Evolutionary conservation across 2,888 invertebrate species (phyloP).

Genomic region (Chrysina gloriosa): DNA sequence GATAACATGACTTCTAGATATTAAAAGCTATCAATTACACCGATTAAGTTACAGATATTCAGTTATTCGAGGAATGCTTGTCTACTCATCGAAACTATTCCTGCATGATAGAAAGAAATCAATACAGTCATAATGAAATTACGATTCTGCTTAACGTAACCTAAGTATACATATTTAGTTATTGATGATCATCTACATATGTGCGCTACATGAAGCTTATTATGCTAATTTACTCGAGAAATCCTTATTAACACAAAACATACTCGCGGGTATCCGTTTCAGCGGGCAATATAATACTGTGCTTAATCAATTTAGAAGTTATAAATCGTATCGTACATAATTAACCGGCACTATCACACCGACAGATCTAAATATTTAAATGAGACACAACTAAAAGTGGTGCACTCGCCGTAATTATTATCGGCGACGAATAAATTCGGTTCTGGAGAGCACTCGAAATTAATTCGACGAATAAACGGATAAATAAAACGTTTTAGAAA

Average conservation of each 20-base stretch:
- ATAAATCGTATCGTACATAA: conserved; percentile 33
- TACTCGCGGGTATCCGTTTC: background rate
- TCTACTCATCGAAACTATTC: no score
- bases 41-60: no score
- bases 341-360: conserved; percentile 23
- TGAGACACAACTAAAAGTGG: conserved; percentile 26
- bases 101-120: no score
- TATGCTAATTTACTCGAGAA: background rate
- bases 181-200: background rate
- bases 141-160: background rate
- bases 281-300: conserved; percentile 13
- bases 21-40: no score
- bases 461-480: conserved; percentile 10
- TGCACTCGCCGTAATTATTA: conserved; percentile 23
- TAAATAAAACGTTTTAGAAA: conserved; percentile 25
- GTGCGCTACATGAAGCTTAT: background rate
- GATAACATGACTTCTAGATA: no score
- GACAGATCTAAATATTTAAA: conserved; percentile 28
- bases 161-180: no score
- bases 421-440: conserved; percentile 11
- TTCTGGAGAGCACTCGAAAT: conserved; percentile 14
- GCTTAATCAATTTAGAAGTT: conserved; percentile 32
- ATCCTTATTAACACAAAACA: conserved; percentile 21
- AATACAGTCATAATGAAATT: background rate
- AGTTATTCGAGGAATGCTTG: background rate